Conservation (phyloP, 2,888 invertebrate species). For the Steinernema hermaphroditum region DNA sequence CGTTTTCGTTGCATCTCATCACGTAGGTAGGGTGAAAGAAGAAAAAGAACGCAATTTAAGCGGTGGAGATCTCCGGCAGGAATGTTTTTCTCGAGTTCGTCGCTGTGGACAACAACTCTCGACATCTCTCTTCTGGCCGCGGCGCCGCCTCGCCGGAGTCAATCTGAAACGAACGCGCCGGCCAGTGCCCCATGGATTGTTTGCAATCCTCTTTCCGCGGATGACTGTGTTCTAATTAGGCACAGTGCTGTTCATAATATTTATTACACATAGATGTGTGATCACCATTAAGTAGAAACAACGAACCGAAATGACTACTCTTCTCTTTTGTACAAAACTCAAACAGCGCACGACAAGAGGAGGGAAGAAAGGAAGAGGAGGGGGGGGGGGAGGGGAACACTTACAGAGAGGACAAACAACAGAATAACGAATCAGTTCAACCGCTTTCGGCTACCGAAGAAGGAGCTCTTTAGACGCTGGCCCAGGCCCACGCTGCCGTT, state of each 20-base stretch:
- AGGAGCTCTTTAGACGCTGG: conserved; percentile 61
- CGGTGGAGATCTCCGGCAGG: too few species aligned
- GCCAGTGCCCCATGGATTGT: too few species aligned
- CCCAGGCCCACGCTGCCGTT: conserved; percentile 50
- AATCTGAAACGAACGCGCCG: too few species aligned
- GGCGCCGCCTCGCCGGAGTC: too few species aligned
- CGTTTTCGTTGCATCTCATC: too few species aligned
- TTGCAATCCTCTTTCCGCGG: too few species aligned
- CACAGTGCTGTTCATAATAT: not conserved
- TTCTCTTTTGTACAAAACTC: conserved; percentile 17
- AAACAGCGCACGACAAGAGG: conserved; percentile 16
- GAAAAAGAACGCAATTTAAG: too few species aligned
- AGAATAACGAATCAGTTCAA: conserved; percentile 32
- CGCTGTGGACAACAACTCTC: too few species aligned
- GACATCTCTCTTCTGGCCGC: too few species aligned
- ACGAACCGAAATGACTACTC: conserved; percentile 17
- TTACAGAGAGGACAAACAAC: conserved; percentile 10
- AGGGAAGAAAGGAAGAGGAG: too few species aligned
- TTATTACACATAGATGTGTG: not conserved
- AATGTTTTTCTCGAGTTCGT: too few species aligned
- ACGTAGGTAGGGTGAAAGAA: too few species aligned
- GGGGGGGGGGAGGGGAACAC: not conserved
- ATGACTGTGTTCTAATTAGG: not conserved
- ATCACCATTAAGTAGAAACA: not conserved
- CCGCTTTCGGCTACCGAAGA: conserved; percentile 63